Percentiles rank a stretch among this genome's conserved stretches.
phyloP scores from a whole-genome alignment of 2,888 invertebrate species.

The Dolomedes plantarius region DNA sequence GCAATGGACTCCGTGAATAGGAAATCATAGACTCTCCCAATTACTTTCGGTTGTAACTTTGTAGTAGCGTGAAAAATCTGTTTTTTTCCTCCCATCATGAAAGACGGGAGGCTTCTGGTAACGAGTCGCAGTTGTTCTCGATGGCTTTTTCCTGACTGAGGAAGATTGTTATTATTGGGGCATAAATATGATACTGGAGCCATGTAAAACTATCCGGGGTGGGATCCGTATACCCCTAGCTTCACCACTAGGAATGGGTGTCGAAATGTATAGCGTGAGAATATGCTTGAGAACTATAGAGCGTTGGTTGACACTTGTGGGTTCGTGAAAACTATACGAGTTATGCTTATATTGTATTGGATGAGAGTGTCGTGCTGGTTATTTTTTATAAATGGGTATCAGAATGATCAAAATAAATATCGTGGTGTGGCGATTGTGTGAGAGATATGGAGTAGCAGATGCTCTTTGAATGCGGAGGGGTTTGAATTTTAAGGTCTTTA shows the following conservation, averaged over 20 bases:
- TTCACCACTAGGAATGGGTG: background rate
- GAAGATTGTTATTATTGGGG: slow-evolving; percentile 6
- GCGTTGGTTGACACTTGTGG: background rate
- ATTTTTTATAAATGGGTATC: too few relatives aligned
- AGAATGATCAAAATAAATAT: too few relatives aligned
- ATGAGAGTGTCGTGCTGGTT: background rate
- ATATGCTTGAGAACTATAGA: background rate
- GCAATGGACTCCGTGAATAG: slow-evolving; percentile 57
- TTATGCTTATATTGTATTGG: too few relatives aligned
- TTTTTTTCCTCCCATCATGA: background rate
- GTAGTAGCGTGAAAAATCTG: slow-evolving; percentile 25
- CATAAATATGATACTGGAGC: slow-evolving; percentile 15
- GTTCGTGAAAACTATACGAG: background rate
- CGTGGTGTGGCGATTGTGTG: too few relatives aligned
- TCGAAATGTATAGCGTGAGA: slow-evolving; percentile 4
- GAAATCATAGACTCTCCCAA: slow-evolving; percentile 66
- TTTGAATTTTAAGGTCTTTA: too few relatives aligned
- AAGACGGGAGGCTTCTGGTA: slow-evolving; percentile 1
- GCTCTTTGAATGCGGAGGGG: too few relatives aligned
- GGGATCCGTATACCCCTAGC: background rate
- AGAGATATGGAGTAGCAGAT: too few relatives aligned
- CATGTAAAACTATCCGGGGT: slow-evolving; percentile 4
- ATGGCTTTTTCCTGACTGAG: background rate
- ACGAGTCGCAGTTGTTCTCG: background rate
- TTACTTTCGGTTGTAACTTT: slow-evolving; percentile 70